Evolutionary conservation across 2,888 invertebrate species (phyloP), one percentile per base, ranked within the genome.

Genomic region (Ectemnius cavifrons): DNA sequence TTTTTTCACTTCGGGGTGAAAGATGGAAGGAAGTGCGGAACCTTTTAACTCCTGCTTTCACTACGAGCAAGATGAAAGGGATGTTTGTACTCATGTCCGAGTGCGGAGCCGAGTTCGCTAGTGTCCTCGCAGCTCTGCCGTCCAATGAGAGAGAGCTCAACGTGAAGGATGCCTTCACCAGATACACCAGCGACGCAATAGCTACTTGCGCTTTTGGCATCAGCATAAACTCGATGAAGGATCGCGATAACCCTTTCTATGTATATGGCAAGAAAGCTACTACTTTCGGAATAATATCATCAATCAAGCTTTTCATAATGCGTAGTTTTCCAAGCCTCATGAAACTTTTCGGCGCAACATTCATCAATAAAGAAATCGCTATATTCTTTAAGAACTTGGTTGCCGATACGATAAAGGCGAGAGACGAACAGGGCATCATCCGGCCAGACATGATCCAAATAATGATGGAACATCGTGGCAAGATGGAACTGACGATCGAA

Each of bases 381-480:
- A 11, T 64, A 0, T 87, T 86, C 56, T 88, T 89, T 68, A 66
- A 37, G 2, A 27, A 76, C 0, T 3, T 87, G 1, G 82, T 88
- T 0, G 23, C 65, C 1, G 65, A 28, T 0, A 84, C 85, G 0
- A 84, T 89, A 1, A 77, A 71, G 1, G 74, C 74, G 2, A 79
- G 87, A 5, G 83, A 85, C 3, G 79, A 80, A 4, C 46, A 83
- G 0, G 81, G 80, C 0, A 83, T 87, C 16, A 65, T 91, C 4
- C 85, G 93, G 68, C 92, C 92, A 0, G 94, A 94, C 75, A 92
- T 94, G 92, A 91, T 94, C 8, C 93, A 94, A 69, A 79, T 93
- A n/a, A 85, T 94, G 64, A 91, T 93, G 91, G 92, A 93, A 63
- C 86, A 88, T 0, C 78, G 83, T 49, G 85, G 65, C 0, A 82